Conservation (phyloP, 2,888 invertebrate species). For the Meliscaeva auricollis region DNA sequence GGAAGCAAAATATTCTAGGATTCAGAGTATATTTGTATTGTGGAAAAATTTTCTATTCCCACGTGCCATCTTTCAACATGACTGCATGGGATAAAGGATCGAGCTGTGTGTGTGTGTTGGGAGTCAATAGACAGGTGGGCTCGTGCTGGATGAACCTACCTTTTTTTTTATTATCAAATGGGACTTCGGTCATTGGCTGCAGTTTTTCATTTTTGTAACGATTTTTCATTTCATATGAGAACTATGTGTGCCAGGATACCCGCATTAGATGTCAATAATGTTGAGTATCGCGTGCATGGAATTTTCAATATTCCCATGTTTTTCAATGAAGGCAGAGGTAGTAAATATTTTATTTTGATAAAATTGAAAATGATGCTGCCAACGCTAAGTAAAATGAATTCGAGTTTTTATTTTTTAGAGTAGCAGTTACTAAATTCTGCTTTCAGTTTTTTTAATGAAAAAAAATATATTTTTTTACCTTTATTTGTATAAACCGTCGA, state of each 20-base stretch:
- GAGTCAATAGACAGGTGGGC: conserved; percentile 69
- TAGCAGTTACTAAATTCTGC: conserved; percentile 1
- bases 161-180: conserved; percentile 12
- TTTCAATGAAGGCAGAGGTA: neutral
- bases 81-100: conserved; percentile 10
- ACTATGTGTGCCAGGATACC: conserved; percentile 45
- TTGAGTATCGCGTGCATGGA: conserved; percentile 31
- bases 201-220: conserved; percentile 51
- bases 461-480: neutral
- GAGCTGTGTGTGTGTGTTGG: neutral
- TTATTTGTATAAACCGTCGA: no score
- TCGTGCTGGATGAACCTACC: conserved; percentile 40
- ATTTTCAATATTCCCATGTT: conserved; percentile 53
- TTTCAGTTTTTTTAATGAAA: neutral
- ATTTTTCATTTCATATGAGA: conserved; percentile 30
- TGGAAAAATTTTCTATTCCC: conserved; percentile 55
- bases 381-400: conserved; percentile 11
- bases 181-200: conserved; percentile 36
- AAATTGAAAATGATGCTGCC: conserved; percentile 16
- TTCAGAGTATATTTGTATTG: conserved; percentile 2
- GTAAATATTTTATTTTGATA: conserved; percentile 40
- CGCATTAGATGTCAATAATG: conserved; percentile 63
- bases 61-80: conserved; percentile 66
- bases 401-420: neutral
- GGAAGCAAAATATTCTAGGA: conserved; percentile 27